These are phyloP conservation scores for Acromyrmex heyeri DNA, from an alignment of 1,140 invertebrate genomes.

Conservation along the genomic window DNA sequence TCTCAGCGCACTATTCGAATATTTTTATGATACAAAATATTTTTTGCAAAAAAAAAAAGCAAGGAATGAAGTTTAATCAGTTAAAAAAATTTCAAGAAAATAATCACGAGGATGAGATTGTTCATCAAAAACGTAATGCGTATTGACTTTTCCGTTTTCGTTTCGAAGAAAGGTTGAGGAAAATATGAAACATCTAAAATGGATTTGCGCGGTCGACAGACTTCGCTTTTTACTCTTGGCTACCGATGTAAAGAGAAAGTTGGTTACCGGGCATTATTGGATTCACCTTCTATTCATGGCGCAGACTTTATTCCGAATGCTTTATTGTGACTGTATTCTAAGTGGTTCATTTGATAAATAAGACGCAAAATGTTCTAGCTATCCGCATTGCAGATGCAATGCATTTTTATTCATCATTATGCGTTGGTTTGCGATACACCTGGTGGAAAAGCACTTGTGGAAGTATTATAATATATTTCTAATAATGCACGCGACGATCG, in stretches of 20 bases:
- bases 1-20: neutral
- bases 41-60: too few relatives aligned
- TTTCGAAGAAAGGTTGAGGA: constrained; percentile 28
- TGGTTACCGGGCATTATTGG: constrained; percentile 46
- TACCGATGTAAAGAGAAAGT: constrained; percentile 49
- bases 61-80: neutral
- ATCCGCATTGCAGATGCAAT: constrained; percentile 24
- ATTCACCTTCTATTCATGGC: constrained; percentile 45
- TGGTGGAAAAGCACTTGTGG: neutral
- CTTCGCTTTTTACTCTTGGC: constrained; percentile 45
- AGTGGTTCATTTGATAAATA: constrained; percentile 28
- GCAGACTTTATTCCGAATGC: constrained; percentile 24
- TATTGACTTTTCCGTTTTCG: constrained; percentile 39
- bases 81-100: neutral
- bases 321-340: constrained; percentile 34
- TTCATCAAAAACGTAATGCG: constrained; percentile 36
- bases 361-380: neutral
- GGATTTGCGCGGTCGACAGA: constrained; percentile 44
- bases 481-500: neutral
- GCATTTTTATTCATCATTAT: constrained; percentile 36
- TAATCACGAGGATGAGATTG: constrained; percentile 21
- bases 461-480: neutral
- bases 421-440: neutral
- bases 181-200: constrained; percentile 55
- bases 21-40: neutral